Base-by-base conservation (phyloP, 1,140 invertebrate genomes). In the Brachionus manjavacas region DNA sequence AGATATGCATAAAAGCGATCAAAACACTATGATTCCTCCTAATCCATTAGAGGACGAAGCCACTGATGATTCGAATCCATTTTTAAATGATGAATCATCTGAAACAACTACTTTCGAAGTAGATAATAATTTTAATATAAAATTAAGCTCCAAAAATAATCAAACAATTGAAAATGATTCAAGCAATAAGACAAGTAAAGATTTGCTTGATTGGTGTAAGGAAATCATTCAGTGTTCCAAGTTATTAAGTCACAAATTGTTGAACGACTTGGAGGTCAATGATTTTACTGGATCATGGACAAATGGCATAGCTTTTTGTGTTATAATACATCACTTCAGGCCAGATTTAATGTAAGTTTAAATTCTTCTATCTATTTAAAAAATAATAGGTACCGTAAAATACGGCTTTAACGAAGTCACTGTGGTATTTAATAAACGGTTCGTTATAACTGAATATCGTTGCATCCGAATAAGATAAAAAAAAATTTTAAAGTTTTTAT, bases 301-400 rank as follows among this genome's bases (percentile, higher is more conserved):
- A n/a, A 43, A 85, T 68, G 85, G 85, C 12, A 14, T 85, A 28
- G 85, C 85, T 12, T 85, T 85, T 70, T 85, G 85, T 84, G 85
- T 83, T n/a, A 52, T 85, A 4, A 70, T 72, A 39, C 66, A 85
- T 60, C 74, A 74, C 20, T 85, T 85, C 49, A 84, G 70, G 12
- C 85, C 85, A 12, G 25, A 76, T 9, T 52, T 76, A 52, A 76
- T 76, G 72, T 76, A 46, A 76, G 43, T 49, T 35, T 35, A 35
- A 35, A 35, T 35, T 6, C 31, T 35, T 35, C 31, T 35, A 0
- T 35, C 7, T 0, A 6, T 35, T 3, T 35, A 35, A 35, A 7
- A 35, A 35, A 35, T 35, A 35, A 35, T 35, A 31, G n/a, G n/a
- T n/a, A n/a, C n/a, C n/a, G n/a, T n/a, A n/a, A n/a, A n/a, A n/a